Evolutionary conservation across 2,797 vertebrate genomes (phyloP), one percentile per base, ranked within the genome.

Genomic region (Bradypodion ventrale): DNA sequence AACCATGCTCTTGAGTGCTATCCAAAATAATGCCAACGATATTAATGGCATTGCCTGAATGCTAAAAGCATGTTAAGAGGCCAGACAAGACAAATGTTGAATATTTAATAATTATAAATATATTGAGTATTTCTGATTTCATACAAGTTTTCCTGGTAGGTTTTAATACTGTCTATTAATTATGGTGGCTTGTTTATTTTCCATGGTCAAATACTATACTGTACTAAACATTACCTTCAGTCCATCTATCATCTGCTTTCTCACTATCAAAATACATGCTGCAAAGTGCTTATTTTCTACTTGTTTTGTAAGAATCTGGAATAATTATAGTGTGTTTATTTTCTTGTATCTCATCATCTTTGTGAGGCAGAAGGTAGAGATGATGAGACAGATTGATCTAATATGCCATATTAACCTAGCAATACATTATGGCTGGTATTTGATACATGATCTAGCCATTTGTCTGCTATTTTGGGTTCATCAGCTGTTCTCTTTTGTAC

Each of bases 241-340:
- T 87, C 69, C 90, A 49, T 3, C 52, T 59, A 40, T 80, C 35
- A 60, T 40, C 73, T 21, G 10, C 83, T 72, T 62, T 87, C 3
- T 72, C 19, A 1, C 63, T 66, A 74, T 49, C 77, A 82, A 82
- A 0, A 9, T 78, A 2, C 16, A 65, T 37, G 80, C 68, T 0
- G 68, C 25, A 56, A 81, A 62, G 16, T 78, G 46, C 10, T 84
- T 78, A 70, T 80, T 29, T 76, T 40, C 5, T 32, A 37, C 25
- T 85, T 32, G 29, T 46, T 60, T 21, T 1, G 2, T 37, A 75
- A 69, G 19, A 88, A 65, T 3, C 5, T 74, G 49, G 9, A 82
- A 66, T 0, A 1, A 69, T 0, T 35, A 69, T 23, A 35, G 56
- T 76, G 3, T 56, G n/a, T 52, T 63, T 13, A 63, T 29, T n/a